phyloP scores from a whole-genome alignment of 2,113 vertebrate species.

The Dryoscopus gambensis region DNA sequence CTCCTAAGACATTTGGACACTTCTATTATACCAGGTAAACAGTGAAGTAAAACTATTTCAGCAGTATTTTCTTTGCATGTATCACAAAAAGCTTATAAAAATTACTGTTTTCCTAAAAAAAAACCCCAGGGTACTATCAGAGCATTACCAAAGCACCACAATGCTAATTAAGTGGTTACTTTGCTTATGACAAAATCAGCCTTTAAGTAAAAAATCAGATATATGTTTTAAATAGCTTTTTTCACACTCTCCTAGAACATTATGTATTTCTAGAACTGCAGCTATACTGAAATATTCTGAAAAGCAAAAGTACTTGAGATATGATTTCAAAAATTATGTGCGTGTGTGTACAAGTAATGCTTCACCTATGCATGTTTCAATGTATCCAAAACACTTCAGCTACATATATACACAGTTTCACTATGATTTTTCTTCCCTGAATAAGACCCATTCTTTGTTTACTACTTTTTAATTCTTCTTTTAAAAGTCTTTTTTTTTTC shows the following conservation, averaged over 20 bases:
- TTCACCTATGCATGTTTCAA: background rate
- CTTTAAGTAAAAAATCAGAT: background rate
- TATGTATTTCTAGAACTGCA: background rate
- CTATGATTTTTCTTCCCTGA: constrained; percentile 35
- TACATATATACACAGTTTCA: background rate
- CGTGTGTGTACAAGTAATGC: background rate
- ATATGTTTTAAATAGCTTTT: background rate
- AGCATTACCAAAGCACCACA: background rate
- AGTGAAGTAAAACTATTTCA: background rate
- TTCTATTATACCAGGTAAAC: background rate
- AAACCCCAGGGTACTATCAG: background rate
- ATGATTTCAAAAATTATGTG: background rate
- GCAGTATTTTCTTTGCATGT: background rate
- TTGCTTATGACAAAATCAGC: background rate
- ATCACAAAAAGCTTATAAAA: background rate
- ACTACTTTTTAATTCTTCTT: constrained; percentile 65
- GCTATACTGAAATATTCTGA: background rate
- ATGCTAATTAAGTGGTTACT: background rate
- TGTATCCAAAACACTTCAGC: background rate
- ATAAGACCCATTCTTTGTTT: constrained; percentile 64
- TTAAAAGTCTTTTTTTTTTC: constrained; percentile 37
- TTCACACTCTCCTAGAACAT: background rate
- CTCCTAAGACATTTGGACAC: background rate
- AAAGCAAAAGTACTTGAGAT: background rate
- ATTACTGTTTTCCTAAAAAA: background rate